A percentile compares a stretch with the other conserved stretches of the same genome.
These are phyloP conservation scores for Panthera uncia DNA, from an alignment of 2,113 vertebrate genomes.

Conservation along the genomic window DNA sequence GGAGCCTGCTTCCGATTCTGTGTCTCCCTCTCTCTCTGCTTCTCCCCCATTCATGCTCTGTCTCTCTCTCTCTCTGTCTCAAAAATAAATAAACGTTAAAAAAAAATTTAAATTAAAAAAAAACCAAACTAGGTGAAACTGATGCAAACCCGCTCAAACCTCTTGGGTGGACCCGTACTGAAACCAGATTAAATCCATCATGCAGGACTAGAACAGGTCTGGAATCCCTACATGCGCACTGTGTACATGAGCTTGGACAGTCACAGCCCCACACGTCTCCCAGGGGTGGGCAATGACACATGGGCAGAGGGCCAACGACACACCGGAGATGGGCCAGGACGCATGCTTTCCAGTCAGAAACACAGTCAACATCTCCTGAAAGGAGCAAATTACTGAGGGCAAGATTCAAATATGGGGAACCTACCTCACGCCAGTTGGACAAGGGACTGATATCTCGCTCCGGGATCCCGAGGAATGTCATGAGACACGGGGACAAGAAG, in stretches of 20 bases:
- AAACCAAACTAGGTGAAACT: too few species aligned
- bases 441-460: fast-evolving
- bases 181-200: constrained; percentile 4
- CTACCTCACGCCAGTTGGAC: background rate
- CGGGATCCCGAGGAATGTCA: background rate
- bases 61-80: too few species aligned
- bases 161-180: background rate
- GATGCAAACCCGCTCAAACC: background rate
- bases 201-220: background rate
- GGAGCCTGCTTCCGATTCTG: too few species aligned
- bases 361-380: background rate
- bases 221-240: background rate
- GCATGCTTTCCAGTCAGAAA: background rate
- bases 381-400: background rate
- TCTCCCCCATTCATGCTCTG: too few species aligned
- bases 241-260: background rate
- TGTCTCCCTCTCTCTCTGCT: too few species aligned
- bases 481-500: background rate
- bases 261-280: background rate
- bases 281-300: fast-evolving
- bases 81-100: too few species aligned
- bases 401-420: background rate
- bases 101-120: too few species aligned
- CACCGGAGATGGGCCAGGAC: background rate
- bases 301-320: background rate